These are phyloP conservation scores for Tauraco erythrolophus DNA, from an alignment of 2,113 vertebrate species.

Conservation along the genomic window DNA sequence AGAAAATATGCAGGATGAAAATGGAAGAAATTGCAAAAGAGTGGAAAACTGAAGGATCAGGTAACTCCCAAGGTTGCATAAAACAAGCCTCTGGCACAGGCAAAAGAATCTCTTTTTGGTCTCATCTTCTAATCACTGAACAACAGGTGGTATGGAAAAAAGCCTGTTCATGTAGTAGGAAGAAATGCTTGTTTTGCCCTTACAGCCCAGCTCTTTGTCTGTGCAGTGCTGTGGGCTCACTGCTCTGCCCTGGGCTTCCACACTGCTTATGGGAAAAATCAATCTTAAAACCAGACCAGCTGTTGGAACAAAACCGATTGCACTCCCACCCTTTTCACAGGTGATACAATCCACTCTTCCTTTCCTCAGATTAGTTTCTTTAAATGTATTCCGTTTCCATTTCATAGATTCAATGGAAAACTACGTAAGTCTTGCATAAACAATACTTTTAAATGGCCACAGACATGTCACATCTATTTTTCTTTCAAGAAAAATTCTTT, in stretches of 20 bases:
- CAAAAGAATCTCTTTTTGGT: background rate
- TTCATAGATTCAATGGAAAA: background rate
- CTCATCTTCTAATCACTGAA: background rate
- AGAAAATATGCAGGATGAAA: background rate
- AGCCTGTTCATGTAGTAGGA: background rate
- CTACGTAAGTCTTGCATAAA: background rate
- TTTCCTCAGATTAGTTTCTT: background rate
- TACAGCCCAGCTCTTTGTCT: background rate
- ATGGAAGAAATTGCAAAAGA: background rate
- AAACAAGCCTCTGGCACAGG: background rate
- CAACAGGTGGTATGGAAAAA: background rate
- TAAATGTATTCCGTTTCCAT: background rate
- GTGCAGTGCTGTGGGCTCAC: background rate
- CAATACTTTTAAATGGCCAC: slow-evolving; percentile 2
- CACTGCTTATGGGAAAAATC: background rate
- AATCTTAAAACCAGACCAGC: background rate
- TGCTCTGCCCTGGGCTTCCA: background rate
- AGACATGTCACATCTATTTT: background rate
- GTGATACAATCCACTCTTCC: slow-evolving; percentile 31
- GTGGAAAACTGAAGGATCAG: background rate
- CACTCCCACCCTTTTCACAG: background rate
- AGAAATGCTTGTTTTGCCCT: background rate
- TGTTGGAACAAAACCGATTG: background rate
- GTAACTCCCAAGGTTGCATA: background rate
- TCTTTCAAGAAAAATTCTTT: background rate